Percentiles rank a stretch among this genome's conserved stretches.
Evolutionary conservation across 23 tunicate genomes (phyloP).

Genomic region (Halocynthia aurantium): DNA sequence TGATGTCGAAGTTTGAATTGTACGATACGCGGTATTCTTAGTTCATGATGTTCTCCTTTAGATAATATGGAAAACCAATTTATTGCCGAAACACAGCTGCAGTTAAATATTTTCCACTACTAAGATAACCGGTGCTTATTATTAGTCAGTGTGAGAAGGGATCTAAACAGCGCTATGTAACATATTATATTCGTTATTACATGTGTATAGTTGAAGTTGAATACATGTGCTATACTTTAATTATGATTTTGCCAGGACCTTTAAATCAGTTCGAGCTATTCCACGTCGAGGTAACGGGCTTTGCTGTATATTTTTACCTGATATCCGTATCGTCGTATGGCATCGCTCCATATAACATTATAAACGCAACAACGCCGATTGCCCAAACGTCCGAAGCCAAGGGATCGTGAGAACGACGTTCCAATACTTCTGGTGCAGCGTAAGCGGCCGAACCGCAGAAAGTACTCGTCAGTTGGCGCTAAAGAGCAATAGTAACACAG

Average conservation of each 20-base stretch:
- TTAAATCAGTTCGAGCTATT: neutral
- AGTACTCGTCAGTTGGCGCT: slow-evolving; percentile 36
- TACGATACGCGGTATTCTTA: slow-evolving; percentile 3
- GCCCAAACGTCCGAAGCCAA: slow-evolving; percentile 88
- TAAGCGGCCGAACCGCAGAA: slow-evolving; percentile 91
- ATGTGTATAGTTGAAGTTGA: too few relatives aligned
- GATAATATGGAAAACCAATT: neutral
- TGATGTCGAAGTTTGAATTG: too few relatives aligned
- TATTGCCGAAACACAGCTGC: too few relatives aligned
- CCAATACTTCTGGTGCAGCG: slow-evolving; percentile 90
- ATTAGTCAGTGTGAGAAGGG: too few relatives aligned
- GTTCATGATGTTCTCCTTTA: neutral
- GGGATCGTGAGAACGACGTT: slow-evolving; percentile 69
- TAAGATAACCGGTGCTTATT: too few relatives aligned
- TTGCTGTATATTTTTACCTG: slow-evolving; percentile 19
- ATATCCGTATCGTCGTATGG: slow-evolving; percentile 90
- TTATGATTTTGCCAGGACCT: neutral
- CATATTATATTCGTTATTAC: too few relatives aligned
- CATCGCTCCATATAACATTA: slow-evolving; percentile 72
- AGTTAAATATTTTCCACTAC: too few relatives aligned
- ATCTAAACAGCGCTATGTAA: too few relatives aligned
- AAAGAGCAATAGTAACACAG: neutral
- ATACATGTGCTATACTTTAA: too few relatives aligned
- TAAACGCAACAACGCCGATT: slow-evolving; percentile 68
- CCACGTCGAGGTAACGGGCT: neutral